phyloP scores from a whole-genome alignment of 2,888 invertebrate genomes.

The Megastigmus dorsalis region DNA sequence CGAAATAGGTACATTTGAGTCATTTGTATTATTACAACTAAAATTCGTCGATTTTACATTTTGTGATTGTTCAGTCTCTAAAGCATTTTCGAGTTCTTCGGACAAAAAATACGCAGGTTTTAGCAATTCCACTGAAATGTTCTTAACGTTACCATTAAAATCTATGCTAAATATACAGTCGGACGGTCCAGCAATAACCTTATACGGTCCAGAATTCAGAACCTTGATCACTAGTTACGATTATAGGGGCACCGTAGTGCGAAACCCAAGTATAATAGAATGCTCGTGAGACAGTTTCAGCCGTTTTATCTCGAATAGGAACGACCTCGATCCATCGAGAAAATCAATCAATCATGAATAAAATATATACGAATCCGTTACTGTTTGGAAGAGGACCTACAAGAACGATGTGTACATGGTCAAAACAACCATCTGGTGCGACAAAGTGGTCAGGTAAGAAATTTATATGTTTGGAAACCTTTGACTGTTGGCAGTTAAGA shows the following conservation, averaged over 20 bases:
- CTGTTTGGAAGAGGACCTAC: conserved; percentile 52
- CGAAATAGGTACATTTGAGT: too few species aligned
- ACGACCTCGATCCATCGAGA: conserved; percentile 57
- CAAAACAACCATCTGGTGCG: conserved; percentile 61
- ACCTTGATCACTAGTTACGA: conserved; percentile 57
- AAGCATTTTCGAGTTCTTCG: too few species aligned
- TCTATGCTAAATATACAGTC: too few species aligned
- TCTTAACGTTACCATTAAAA: too few species aligned
- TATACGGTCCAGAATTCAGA: too few species aligned
- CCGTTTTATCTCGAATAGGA: conserved; percentile 44
- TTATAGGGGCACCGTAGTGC: conserved; percentile 52
- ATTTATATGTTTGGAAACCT: conserved; percentile 62
- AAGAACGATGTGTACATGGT: conserved; percentile 66
- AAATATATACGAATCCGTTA: conserved; percentile 60
- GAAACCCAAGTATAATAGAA: conserved; percentile 50
- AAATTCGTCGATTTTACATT: too few species aligned
- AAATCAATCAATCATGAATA: conserved; percentile 65
- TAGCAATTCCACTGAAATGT: too few species aligned
- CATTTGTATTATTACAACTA: too few species aligned
- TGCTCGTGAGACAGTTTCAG: conserved; percentile 49
- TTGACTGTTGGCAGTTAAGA: conserved; percentile 64
- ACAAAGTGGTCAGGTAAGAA: conserved; percentile 59
- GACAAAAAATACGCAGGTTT: too few species aligned
- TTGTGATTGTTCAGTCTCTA: too few species aligned
- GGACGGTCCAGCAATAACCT: too few species aligned